Evolutionary conservation across 37 sponge, comb jelly and placozoan species (phyloP).

Genomic region (Spongilla lacustris): DNA sequence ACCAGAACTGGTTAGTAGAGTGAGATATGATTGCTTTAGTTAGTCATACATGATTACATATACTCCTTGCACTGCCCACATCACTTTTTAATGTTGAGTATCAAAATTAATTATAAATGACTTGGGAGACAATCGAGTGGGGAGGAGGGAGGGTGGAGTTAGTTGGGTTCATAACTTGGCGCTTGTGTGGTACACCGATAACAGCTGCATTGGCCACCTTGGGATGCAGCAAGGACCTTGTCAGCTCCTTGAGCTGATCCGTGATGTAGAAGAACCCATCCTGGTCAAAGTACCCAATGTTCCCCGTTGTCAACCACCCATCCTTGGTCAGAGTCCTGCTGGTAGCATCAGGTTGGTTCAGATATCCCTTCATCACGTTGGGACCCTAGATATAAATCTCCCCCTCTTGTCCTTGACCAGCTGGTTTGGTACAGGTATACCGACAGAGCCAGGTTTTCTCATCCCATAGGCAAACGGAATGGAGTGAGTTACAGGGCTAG

Average conservation of each 20-base stretch:
- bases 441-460: slow-evolving; percentile 66
- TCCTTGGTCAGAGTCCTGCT: slow-evolving; percentile 57
- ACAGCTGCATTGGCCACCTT: slow-evolving; percentile 87
- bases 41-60: no score
- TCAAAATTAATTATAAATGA: no score
- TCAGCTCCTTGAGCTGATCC: slow-evolving; percentile 91
- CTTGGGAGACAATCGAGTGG: no score
- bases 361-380: slow-evolving; percentile 90
- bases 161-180: slow-evolving; percentile 80
- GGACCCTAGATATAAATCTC: slow-evolving; percentile 82
- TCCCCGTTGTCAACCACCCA: slow-evolving; percentile 86
- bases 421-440: slow-evolving; percentile 50
- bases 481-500: slow-evolving; percentile 71
- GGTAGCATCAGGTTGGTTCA: slow-evolving; percentile 80
- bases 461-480: slow-evolving; percentile 14
- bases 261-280: slow-evolving; percentile 84
- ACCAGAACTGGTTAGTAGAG: no score
- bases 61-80: no score
- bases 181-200: slow-evolving; percentile 79
- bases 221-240: slow-evolving; percentile 83
- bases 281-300: slow-evolving; percentile 85
- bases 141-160: no score
- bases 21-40: no score
- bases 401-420: slow-evolving; percentile 59
- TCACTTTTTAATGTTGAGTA: no score